Evolutionary conservation across 1,140 invertebrate genomes (phyloP).

Genomic region (Zaprionus taronus): DNA sequence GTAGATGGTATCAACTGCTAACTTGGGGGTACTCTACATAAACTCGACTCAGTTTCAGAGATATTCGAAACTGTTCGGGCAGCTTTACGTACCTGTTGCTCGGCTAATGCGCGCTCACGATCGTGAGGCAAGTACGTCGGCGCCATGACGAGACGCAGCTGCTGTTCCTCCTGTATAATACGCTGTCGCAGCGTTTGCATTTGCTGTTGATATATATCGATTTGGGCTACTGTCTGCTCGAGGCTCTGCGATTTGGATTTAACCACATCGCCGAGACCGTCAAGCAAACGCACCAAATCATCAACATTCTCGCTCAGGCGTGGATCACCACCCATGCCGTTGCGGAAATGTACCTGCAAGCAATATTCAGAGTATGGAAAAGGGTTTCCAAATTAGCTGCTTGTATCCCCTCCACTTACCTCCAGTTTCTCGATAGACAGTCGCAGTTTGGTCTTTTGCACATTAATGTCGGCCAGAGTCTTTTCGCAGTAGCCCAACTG

Average conservation of each 20-base stretch:
- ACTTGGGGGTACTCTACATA: constrained; percentile 30
- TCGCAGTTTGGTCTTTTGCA: constrained; percentile 95
- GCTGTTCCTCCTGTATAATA: constrained; percentile 93
- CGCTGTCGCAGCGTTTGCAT: constrained; percentile 93
- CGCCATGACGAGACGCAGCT: constrained; percentile 91
- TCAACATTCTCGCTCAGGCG: constrained; percentile 90
- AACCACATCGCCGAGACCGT: constrained; percentile 88
- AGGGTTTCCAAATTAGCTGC: constrained; percentile 24
- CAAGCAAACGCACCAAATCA: constrained; percentile 87
- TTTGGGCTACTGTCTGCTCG: constrained; percentile 92
- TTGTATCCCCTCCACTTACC: constrained; percentile 85
- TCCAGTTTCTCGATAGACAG: constrained; percentile 97
- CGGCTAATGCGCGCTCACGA: constrained; percentile 92
- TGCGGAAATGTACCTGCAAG: constrained; percentile 92
- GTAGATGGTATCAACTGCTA: constrained; percentile 11
- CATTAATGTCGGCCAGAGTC: constrained; percentile 93
- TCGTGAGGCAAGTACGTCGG: constrained; percentile 93
- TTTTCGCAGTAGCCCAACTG: constrained; percentile 94
- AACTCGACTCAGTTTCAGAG: constrained; percentile 16
- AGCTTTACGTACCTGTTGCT: constrained; percentile 94
- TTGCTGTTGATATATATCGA: constrained; percentile 95
- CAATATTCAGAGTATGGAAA: constrained; percentile 18
- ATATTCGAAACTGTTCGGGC: background rate
- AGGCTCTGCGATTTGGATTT: constrained; percentile 90
- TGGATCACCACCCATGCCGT: constrained; percentile 91